Evolutionary conservation across 2,888 invertebrate genomes (phyloP), one percentile per base, ranked within the genome.

Genomic region (Mythimna impura): DNA sequence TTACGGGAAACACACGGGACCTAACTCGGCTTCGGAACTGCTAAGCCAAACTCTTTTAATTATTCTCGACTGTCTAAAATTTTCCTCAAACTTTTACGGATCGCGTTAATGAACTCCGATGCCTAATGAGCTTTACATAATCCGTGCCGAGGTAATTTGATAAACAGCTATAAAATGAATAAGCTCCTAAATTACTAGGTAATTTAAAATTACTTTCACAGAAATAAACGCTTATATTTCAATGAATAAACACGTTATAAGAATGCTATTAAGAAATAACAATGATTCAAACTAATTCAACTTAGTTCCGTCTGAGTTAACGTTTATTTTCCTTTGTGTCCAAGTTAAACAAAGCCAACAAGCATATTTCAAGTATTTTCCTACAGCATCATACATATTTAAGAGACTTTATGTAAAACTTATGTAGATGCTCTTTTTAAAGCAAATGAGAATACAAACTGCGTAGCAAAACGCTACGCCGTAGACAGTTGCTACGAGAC

Each of bases 1-100:
- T 86, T 82, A 80, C 69, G 66, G 76, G 72, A 80, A 87, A 86
- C 88, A 88, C 78, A 88, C 86, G 85, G 81, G 80, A 81, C 79
- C 84, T 67, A 85, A 87, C 86, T 88, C 88, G 80, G 89, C 90
- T 91, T 91, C 88, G 82, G 87, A 91, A 90, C 89, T 85, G 86
- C 72, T 85, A 83, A 86, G 86, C 84, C 74, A 74, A 92, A 92
- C 91, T 92, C 91, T 92, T 92, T 92, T 92, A 92, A 93, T 92
- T 92, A 92, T 91, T 90, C 91, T 84, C 78, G 85, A 80, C 88
- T 86, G 78, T 82, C 88, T 82, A 86, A 90, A 90, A 89, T 90
- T 89, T 47, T 78, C 73, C 81, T 83, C 76, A 77, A 88, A 89
- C 86, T 88, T 88, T 87, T 84, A 81, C 87, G 87, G 85, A 86